These are phyloP conservation scores for Ephialtes manifestator DNA, from an alignment of 2,888 invertebrate species.

Conservation along the genomic window DNA sequence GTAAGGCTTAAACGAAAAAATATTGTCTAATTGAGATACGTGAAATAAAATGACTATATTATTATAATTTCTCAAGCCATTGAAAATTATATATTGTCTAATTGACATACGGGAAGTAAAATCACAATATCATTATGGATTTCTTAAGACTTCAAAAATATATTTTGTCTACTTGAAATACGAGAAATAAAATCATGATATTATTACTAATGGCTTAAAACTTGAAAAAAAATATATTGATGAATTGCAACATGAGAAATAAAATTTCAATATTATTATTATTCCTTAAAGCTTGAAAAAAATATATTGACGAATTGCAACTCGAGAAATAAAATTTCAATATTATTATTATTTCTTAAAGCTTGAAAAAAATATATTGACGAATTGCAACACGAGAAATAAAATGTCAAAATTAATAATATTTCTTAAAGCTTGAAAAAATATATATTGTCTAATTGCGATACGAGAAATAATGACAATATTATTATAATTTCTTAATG, in stretches of 20 bases:
- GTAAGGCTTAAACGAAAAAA: background rate
- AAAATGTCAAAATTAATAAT: too few relatives aligned
- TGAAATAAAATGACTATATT: too few relatives aligned
- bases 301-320: background rate
- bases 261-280: background rate
- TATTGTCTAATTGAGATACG: background rate
- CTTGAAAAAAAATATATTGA: too few relatives aligned
- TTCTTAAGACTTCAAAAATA: background rate
- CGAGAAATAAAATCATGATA: too few relatives aligned
- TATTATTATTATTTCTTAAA: too few relatives aligned
- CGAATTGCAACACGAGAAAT: background rate
- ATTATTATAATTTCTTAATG: too few relatives aligned
- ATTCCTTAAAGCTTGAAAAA: background rate
- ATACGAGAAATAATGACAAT: background rate
- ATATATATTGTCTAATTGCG: slow-evolving; percentile 38
- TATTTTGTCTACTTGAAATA: background rate
- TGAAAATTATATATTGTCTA: slow-evolving; percentile 28
- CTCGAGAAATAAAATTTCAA: too few relatives aligned
- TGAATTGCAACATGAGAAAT: background rate
- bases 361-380: slow-evolving; percentile 44
- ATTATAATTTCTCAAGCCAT: too few relatives aligned
- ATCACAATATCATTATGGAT: background rate
- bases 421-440: too few relatives aligned
- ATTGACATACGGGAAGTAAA: background rate
- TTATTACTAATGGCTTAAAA: too few relatives aligned